phyloP scores from a whole-genome alignment of 1,140 invertebrate species.

The Arctopsyche grandis region DNA sequence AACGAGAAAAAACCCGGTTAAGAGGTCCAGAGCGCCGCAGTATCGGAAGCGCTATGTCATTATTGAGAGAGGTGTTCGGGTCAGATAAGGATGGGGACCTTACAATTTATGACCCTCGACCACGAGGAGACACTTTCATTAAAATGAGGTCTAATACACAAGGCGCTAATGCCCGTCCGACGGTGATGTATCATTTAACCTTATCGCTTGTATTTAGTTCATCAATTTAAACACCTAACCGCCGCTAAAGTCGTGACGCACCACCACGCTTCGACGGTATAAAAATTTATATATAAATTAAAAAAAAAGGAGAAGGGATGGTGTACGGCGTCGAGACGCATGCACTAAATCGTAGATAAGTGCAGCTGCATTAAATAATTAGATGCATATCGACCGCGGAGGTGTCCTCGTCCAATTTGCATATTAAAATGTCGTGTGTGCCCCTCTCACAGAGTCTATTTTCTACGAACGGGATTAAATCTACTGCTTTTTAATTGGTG shows the following conservation, averaged over 20 bases:
- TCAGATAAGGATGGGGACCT: constrained; percentile 34
- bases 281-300: neutral
- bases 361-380: constrained; percentile 20
- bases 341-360: constrained; percentile 25
- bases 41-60: constrained; percentile 45
- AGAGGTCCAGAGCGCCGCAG: constrained; percentile 17
- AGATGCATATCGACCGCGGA: constrained; percentile 17
- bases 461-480: constrained; percentile 22
- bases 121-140: constrained; percentile 30
- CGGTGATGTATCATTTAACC: constrained; percentile 47
- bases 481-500: constrained; percentile 32
- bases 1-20: constrained; percentile 17
- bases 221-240: constrained; percentile 28
- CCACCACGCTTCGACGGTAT: neutral
- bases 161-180: constrained; percentile 16
- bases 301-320: no score
- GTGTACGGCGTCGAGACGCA: neutral
- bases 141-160: constrained; percentile 21
- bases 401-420: constrained; percentile 30
- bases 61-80: constrained; percentile 44
- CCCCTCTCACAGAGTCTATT: neutral
- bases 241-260: neutral
- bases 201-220: constrained; percentile 49
- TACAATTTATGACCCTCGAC: constrained; percentile 37
- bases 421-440: constrained; percentile 12